phyloP scores from a whole-genome alignment of 2,113 vertebrate genomes.

The Gasterosteus nipponicus region DNA sequence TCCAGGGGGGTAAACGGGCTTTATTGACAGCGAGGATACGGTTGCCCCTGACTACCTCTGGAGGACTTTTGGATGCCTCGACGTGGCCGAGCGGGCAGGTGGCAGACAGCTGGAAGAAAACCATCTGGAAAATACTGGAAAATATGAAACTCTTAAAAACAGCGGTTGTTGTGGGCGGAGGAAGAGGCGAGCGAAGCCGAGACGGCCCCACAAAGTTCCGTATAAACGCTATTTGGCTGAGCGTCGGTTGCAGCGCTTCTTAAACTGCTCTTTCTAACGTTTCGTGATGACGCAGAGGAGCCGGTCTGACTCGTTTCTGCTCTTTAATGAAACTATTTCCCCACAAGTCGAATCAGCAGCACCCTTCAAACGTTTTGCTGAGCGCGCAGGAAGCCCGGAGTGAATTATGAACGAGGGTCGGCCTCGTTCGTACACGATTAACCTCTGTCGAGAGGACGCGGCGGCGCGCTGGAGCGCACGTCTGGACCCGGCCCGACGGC shows the following conservation, averaged over 20 bases:
- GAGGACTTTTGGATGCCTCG: not conserved
- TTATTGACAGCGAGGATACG: conserved; percentile 30
- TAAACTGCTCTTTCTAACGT: not conserved
- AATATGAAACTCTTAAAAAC: conserved; percentile 42
- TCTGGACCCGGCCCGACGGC: no score
- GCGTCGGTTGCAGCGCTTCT: not conserved
- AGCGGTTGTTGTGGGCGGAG: conserved; percentile 27
- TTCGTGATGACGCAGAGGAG: not conserved
- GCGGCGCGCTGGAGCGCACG: not conserved
- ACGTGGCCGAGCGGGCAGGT: conserved; percentile 53
- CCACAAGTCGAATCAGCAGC: conserved; percentile 20
- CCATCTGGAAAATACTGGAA: conserved; percentile 22
- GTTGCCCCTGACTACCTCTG: conserved; percentile 33
- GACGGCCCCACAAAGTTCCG: no score
- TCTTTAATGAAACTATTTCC: conserved; percentile 10
- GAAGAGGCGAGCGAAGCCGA: conserved; percentile 7
- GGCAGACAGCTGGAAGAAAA: conserved; percentile 56
- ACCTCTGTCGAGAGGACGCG: not conserved
- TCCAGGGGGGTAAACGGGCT: not conserved
- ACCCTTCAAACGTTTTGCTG: conserved; percentile 23
- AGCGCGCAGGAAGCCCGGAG: not conserved
- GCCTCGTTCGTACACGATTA: not conserved
- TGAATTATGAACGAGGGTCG: conserved; percentile 23
- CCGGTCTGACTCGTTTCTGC: not conserved
- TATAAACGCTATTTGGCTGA: no score